phyloP scores from a whole-genome alignment of 2,888 invertebrate genomes.

The Tachystola acroxantha region DNA sequence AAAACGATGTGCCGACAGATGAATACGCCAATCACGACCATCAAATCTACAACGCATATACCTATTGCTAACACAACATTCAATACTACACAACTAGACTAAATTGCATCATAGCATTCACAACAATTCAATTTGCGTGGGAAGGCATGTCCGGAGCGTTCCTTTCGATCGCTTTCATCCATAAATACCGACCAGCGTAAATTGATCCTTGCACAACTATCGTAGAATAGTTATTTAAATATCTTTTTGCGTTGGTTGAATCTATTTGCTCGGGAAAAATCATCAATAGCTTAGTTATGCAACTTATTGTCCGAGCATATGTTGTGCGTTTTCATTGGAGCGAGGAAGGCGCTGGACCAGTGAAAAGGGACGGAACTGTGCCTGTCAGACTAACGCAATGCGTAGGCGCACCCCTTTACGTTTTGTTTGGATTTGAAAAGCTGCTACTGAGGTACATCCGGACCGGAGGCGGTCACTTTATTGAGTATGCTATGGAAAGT shows the following conservation, averaged over 20 bases:
- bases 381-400: conserved; percentile 60
- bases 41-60: conserved; percentile 5
- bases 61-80: conserved; percentile 12
- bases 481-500: conserved; percentile 8
- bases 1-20: background rate
- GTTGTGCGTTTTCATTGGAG: conserved; percentile 49
- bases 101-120: conserved; percentile 30
- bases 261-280: conserved; percentile 49
- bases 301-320: conserved; percentile 42
- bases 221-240: conserved; percentile 9
- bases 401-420: conserved; percentile 56
- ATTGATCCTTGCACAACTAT: conserved; percentile 23
- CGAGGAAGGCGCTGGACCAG: conserved; percentile 47
- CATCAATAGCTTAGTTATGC: conserved; percentile 55
- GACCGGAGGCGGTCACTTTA: conserved; percentile 20
- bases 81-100: conserved; percentile 24
- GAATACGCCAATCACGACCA: conserved; percentile 1
- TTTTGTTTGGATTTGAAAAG: conserved; percentile 42
- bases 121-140: conserved; percentile 56
- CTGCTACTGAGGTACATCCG: conserved; percentile 46
- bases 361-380: conserved; percentile 69
- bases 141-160: conserved; percentile 46
- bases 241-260: conserved; percentile 21
- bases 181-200: conserved; percentile 28
- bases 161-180: conserved; percentile 47